These are phyloP conservation scores for Nomada ruficornis DNA, from an alignment of 2,888 invertebrate genomes.

Conservation along the genomic window DNA sequence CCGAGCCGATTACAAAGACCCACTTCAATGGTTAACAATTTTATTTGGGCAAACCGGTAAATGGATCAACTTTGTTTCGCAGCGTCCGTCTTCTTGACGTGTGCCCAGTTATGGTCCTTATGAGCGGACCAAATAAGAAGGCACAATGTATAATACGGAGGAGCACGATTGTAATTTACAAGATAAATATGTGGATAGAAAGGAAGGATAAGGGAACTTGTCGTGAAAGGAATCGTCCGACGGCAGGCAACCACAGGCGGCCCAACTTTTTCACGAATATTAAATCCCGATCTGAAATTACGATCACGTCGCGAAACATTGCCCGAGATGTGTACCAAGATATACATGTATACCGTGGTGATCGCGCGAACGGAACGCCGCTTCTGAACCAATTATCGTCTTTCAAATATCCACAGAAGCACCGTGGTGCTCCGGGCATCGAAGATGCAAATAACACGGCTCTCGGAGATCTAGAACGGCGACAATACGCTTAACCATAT, in stretches of 20 bases:
- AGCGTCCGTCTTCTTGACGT: not conserved
- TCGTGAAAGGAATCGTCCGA: slow-evolving; percentile 32
- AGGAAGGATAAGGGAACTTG: slow-evolving; percentile 33
- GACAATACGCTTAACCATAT: slow-evolving; percentile 29
- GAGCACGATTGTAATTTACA: slow-evolving; percentile 50
- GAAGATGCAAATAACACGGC: slow-evolving; percentile 60
- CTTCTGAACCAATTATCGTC: slow-evolving; percentile 69
- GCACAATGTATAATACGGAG: slow-evolving; percentile 12
- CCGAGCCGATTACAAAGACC: slow-evolving; percentile 35
- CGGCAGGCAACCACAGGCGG: slow-evolving; percentile 38
- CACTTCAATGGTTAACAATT: slow-evolving; percentile 18
- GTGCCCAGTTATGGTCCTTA: not conserved
- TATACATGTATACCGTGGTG: slow-evolving; percentile 45
- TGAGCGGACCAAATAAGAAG: slow-evolving; percentile 14
- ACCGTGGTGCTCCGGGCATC: slow-evolving; percentile 51
- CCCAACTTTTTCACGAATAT: slow-evolving; percentile 66
- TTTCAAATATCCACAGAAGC: slow-evolving; percentile 64
- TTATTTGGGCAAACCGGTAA: slow-evolving; percentile 39
- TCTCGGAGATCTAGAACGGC: slow-evolving; percentile 32
- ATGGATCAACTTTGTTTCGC: not conserved
- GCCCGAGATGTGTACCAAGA: slow-evolving; percentile 64
- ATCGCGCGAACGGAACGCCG: slow-evolving; percentile 66
- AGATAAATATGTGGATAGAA: slow-evolving; percentile 64
- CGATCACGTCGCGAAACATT: slow-evolving; percentile 40
- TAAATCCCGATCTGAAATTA: slow-evolving; percentile 61